Evolutionary conservation across 2,888 invertebrate species (phyloP), one percentile per base, ranked within the genome.

Genomic region (Nudaria mundana): DNA sequence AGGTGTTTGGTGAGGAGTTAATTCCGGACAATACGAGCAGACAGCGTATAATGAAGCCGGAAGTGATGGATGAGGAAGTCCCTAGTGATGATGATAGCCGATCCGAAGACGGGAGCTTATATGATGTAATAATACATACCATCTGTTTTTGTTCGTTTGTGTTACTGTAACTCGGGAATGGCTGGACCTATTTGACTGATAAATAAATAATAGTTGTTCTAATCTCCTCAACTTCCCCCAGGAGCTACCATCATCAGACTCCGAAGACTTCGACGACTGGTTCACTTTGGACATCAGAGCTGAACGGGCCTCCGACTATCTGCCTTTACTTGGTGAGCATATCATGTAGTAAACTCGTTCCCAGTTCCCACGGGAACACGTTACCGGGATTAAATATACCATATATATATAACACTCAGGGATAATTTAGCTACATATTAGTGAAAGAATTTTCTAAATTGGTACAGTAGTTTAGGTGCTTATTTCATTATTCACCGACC

Each of bases 201-300:
- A n/a, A n/a, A n/a, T n/a, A n/a, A n/a, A n/a, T n/a, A n/a, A n/a
- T n/a, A n/a, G n/a, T n/a, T n/a, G n/a, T n/a, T n/a, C n/a, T n/a
- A n/a, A n/a, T n/a, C n/a, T n/a, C n/a, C n/a, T n/a, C n/a, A n/a
- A n/a, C n/a, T n/a, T n/a, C n/a, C n/a, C n/a, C n/a, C 63, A 87
- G 86, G 86, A 83, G 43, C 40, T 87, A 10, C 84, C 83, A 0
- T 79, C 86, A 0, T 82, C 85, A 0, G 87, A 81, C 4, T 82
- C 81, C 0, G 85, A 85, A 1, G 80, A 79, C 2, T 30, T 69
- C 10, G 79, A 80, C 3, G 84, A 87, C 2, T 87, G 85, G 85
- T 86, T 87, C 66, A 69, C 75, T 0, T 23, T 87, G 22, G 87
- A 87, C 56, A 63, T 87, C 1, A 50, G 87, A 1, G 65, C 73